Evolutionary conservation across 2,797 vertebrate genomes (phyloP).

Genomic region (Staurois parvus): DNA sequence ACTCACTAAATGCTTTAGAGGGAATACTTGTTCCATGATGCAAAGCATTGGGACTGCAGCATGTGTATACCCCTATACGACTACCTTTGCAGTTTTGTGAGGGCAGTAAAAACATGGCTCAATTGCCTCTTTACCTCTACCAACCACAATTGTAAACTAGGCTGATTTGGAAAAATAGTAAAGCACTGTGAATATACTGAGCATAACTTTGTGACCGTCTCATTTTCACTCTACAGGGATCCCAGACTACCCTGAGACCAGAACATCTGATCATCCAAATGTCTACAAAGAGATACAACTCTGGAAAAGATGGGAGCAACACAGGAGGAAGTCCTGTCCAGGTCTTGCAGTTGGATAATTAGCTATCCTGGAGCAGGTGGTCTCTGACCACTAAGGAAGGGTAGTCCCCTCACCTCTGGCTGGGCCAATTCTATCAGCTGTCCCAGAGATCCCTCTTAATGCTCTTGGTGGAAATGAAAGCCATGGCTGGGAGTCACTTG

Average conservation of each 20-base stretch:
- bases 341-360: slow-evolving; percentile 35
- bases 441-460: not conserved
- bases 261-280: not conserved
- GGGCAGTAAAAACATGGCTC: no score
- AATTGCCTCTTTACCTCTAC: no score
- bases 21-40: no score
- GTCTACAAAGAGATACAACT: no score
- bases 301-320: not conserved
- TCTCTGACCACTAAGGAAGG: slow-evolving; percentile 1
- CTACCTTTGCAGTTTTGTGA: no score
- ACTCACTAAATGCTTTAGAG: no score
- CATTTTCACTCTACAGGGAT: not conserved
- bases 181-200: no score
- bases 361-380: slow-evolving; percentile 21
- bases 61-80: no score
- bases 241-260: not conserved
- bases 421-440: slow-evolving; percentile 36
- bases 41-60: no score
- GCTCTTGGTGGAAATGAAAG: not conserved
- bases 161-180: no score
- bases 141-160: no score
- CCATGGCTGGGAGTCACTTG: not conserved
- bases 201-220: not conserved
- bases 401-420: no score
- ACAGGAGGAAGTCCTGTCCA: slow-evolving; percentile 39